phyloP scores from a whole-genome alignment of 1,140 invertebrate species.

The Drosophila auraria region DNA sequence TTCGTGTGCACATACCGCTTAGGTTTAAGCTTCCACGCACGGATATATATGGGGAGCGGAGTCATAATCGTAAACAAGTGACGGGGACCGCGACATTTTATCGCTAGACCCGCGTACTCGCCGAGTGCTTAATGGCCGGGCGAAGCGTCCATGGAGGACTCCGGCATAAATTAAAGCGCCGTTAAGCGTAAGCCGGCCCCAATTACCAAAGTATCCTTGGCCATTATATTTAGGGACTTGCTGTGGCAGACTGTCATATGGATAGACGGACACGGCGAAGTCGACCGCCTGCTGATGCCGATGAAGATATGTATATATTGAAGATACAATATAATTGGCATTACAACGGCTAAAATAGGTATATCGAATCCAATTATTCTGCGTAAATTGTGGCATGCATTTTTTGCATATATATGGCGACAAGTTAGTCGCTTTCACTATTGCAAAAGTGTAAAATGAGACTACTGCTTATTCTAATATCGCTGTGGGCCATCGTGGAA shows the following conservation, averaged over 20 bases:
- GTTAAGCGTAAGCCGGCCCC: constrained; percentile 78
- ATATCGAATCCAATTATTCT: no score
- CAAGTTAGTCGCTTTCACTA: no score
- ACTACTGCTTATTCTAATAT: no score
- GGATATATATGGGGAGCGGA: constrained; percentile 28
- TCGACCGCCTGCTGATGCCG: no score
- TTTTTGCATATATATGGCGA: no score
- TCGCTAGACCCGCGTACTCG: constrained; percentile 36
- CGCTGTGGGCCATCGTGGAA: no score
- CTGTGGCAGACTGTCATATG: constrained; percentile 29
- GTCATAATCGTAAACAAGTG: constrained; percentile 76
- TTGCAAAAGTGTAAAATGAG: no score
- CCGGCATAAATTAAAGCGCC: constrained; percentile 77
- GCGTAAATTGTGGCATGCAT: no score
- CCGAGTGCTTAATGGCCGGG: constrained; percentile 27
- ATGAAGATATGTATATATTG: no score
- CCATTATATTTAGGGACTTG: constrained; percentile 76
- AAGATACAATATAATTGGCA: no score
- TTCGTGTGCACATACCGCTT: constrained; percentile 39
- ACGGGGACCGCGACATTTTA: constrained; percentile 76
- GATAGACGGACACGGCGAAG: no score
- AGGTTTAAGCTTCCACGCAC: constrained; percentile 48
- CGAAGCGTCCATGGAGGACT: constrained; percentile 29
- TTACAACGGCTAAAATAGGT: no score
- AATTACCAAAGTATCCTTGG: constrained; percentile 79